phyloP scores from a whole-genome alignment of 2,797 vertebrate species.

The Sebastes variabilis region DNA sequence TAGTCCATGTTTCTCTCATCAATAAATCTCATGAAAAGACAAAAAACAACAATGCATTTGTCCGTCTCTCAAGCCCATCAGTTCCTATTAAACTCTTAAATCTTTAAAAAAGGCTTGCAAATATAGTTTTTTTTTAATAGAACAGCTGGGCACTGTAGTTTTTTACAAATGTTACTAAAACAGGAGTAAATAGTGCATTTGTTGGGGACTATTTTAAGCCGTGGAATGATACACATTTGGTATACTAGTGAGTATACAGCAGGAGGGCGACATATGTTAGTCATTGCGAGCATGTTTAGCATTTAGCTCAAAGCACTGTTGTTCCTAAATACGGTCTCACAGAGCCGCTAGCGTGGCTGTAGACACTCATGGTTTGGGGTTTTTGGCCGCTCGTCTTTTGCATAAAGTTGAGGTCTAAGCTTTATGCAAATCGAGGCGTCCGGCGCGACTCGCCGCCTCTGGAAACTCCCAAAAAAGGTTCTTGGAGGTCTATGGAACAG shows the following conservation, averaged over 20 bases:
- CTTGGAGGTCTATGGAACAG: neutral
- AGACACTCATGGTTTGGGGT: accelerated
- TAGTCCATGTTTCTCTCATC: neutral
- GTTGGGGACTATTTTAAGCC: neutral
- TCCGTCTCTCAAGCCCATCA: neutral
- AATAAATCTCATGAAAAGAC: neutral
- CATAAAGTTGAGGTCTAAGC: too few species aligned
- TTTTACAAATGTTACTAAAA: neutral
- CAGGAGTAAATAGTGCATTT: neutral
- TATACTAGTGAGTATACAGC: too few species aligned
- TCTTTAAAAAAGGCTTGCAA: neutral
- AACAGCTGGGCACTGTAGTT: neutral
- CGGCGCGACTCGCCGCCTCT: too few species aligned
- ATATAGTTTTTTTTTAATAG: neutral
- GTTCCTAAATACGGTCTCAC: too few species aligned
- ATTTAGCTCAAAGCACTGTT: too few species aligned
- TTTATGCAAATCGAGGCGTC: too few species aligned
- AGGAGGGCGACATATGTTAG: too few species aligned
- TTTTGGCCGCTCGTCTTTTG: too few species aligned
- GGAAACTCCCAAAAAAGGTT: too few species aligned
- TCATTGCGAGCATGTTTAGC: too few species aligned
- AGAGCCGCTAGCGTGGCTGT: too few species aligned
- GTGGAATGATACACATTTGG: too few species aligned
- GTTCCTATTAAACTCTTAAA: neutral
- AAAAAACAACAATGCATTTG: neutral